A percentile compares a stretch with the other conserved stretches of the same genome.
Conservation (phyloP, 2,113 vertebrate species). For the Misgurnus anguillicaudatus region DNA sequence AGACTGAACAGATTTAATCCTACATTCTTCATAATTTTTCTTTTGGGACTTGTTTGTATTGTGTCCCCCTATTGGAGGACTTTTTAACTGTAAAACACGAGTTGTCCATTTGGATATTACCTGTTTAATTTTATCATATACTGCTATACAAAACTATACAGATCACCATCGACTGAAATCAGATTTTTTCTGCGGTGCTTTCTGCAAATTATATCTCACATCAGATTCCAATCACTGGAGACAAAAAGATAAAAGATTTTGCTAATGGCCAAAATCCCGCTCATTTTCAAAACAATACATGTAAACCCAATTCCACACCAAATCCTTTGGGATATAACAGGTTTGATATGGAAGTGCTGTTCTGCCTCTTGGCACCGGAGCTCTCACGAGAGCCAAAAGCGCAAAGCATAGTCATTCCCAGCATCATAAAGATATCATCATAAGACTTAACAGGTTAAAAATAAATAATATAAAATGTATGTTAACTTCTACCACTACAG, state of each 20-base stretch:
- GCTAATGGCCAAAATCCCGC: constrained; percentile 68
- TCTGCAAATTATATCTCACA: constrained; percentile 53
- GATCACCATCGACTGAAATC: constrained; percentile 57
- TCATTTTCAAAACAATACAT: constrained; percentile 63
- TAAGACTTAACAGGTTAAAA: too few relatives aligned
- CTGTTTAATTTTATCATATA: not conserved
- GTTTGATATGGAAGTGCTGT: constrained; percentile 25
- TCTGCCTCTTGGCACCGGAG: too few relatives aligned
- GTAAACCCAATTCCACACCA: constrained; percentile 56
- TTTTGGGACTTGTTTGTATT: not conserved
- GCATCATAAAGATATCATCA: too few relatives aligned
- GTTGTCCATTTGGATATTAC: constrained; percentile 1
- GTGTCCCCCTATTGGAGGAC: constrained; percentile 20
- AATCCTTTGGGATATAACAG: constrained; percentile 54
- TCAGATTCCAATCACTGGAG: constrained; percentile 63
- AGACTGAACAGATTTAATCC: too few relatives aligned
- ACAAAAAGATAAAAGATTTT: constrained; percentile 64
- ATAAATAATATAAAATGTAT: too few relatives aligned
- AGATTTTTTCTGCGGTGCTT: constrained; percentile 68
- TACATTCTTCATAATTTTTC: not conserved
- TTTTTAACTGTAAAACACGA: not conserved
- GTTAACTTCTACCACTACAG: too few relatives aligned
- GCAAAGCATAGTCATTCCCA: too few relatives aligned
- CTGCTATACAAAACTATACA: not conserved
- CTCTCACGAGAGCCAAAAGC: too few relatives aligned